Conservation (phyloP, 2,888 invertebrate species). For the Tenthredo scrophulariae region DNA sequence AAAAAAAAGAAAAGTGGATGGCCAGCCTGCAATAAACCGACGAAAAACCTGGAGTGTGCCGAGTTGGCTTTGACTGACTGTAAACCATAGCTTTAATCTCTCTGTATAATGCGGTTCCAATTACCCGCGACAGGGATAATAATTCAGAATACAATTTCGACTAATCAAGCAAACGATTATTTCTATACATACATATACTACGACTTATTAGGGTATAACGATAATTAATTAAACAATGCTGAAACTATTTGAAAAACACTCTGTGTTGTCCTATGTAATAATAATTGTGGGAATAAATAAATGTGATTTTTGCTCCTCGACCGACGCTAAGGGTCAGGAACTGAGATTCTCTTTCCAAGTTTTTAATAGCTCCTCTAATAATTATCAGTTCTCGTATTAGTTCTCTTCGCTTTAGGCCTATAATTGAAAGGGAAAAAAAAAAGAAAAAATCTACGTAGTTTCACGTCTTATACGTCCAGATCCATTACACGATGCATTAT, state of each 20-base stretch:
- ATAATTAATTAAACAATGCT: constrained; percentile 48
- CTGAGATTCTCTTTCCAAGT: constrained; percentile 19
- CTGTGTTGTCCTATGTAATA: constrained; percentile 49
- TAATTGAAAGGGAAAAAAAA: neutral
- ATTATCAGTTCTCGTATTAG: neutral
- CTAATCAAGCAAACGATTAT: constrained; percentile 39
- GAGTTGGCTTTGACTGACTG: too few relatives aligned
- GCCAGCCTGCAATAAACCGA: too few relatives aligned
- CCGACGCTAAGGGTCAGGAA: constrained; percentile 42
- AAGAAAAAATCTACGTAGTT: neutral
- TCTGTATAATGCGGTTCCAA: constrained; percentile 16
- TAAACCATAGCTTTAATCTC: too few relatives aligned
- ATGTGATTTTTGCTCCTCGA: constrained; percentile 49
- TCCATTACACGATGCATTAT: neutral
- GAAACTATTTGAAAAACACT: constrained; percentile 55
- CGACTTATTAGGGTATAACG: constrained; percentile 45
- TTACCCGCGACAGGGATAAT: constrained; percentile 3
- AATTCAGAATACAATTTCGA: constrained; percentile 16
- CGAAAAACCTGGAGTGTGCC: too few relatives aligned
- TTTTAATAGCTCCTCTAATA: constrained; percentile 16
- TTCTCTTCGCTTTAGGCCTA: neutral
- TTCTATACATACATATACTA: constrained; percentile 41
- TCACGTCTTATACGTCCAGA: neutral
- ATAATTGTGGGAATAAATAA: constrained; percentile 41
- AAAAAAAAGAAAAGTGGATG: too few relatives aligned